phyloP scores from a whole-genome alignment of 2,113 vertebrate genomes.

The Sarotherodon lohbergeri region DNA sequence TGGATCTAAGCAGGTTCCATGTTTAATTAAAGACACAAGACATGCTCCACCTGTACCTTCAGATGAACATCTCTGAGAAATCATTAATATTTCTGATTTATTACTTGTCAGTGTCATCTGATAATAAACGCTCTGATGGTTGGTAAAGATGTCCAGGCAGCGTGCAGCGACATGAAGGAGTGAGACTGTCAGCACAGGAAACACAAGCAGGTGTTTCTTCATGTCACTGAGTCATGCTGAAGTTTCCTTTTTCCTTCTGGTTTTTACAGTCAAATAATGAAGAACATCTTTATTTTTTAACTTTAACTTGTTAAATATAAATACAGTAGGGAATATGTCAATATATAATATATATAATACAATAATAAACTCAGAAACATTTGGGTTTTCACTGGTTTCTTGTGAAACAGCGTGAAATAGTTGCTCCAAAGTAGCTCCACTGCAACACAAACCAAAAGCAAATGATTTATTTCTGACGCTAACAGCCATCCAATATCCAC shows the following conservation, averaged over 20 bases:
- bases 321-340: neutral
- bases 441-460: neutral
- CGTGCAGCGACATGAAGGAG: too few relatives aligned
- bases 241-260: neutral
- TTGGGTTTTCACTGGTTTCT: neutral
- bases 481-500: neutral
- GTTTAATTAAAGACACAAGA: neutral
- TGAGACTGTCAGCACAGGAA: neutral
- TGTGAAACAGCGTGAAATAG: neutral
- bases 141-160: neutral
- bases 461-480: accelerated
- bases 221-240: neutral
- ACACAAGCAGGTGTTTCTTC: neutral
- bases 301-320: neutral
- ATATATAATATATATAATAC: neutral
- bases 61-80: neutral
- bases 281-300: neutral
- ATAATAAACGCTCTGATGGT: neutral
- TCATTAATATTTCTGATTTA: neutral
- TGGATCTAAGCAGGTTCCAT: neutral
- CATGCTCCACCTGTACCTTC: neutral
- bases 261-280: neutral
- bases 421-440: neutral
- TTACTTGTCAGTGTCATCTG: neutral
- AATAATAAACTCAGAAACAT: neutral